Conservation (phyloP, 2,888 invertebrate species). For the Pachliopta kotzebuea region DNA sequence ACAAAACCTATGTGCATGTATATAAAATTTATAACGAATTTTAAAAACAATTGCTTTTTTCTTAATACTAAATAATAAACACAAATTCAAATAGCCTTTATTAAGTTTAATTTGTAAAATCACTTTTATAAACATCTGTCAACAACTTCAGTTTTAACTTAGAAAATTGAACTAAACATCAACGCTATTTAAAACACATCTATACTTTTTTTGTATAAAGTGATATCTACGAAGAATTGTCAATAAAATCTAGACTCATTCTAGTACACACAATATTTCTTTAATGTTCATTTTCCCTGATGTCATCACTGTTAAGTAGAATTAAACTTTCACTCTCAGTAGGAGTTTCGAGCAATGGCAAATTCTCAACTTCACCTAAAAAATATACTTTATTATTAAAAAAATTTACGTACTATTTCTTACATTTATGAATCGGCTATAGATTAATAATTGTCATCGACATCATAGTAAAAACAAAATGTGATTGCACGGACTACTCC, state of each 20-base stretch:
- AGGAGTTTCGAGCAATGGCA: conserved; percentile 63
- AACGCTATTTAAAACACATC: too few species aligned
- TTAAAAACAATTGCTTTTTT: background rate
- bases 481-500: too few species aligned
- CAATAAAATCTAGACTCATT: background rate
- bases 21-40: background rate
- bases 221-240: background rate
- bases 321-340: conserved; percentile 66
- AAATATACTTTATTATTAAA: background rate
- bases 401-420: too few species aligned
- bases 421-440: too few species aligned
- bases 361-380: conserved; percentile 70
- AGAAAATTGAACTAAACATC: background rate
- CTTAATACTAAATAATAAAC: too few species aligned
- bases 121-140: background rate
- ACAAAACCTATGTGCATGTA: background rate
- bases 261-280: background rate
- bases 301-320: conserved; percentile 56
- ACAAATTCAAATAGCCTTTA: background rate
- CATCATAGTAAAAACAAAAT: too few species aligned
- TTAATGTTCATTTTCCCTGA: conserved; percentile 40
- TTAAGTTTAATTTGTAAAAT: background rate
- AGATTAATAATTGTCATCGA: too few species aligned
- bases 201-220: too few species aligned
- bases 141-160: background rate